A percentile compares a stretch with the other conserved stretches of the same genome.
Evolutionary conservation across 2,797 vertebrate genomes (phyloP).

Genomic region (Ictinia mississippiensis): DNA sequence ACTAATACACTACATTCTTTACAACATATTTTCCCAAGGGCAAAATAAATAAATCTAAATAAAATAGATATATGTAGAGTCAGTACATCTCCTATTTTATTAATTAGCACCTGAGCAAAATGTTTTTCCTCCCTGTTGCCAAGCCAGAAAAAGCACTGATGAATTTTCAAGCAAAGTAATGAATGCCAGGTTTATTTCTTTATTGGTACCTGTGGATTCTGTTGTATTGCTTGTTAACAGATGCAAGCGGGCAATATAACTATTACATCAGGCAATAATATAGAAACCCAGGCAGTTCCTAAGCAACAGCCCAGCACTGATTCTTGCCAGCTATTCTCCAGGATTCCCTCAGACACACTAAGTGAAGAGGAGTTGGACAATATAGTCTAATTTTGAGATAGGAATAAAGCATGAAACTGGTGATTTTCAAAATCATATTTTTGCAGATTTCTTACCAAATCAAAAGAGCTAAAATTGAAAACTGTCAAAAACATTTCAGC

Average conservation of each 20-base stretch:
- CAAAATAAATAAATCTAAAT: constrained; percentile 66
- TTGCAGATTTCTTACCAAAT: constrained; percentile 72
- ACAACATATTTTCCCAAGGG: constrained; percentile 15
- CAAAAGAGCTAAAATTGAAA: constrained; percentile 68
- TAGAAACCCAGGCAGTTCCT: constrained; percentile 62
- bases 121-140: background rate
- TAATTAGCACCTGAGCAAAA: constrained; percentile 64
- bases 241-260: constrained; percentile 72
- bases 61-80: background rate
- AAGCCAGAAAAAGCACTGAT: constrained; percentile 26
- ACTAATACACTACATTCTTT: constrained; percentile 47
- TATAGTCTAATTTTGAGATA: constrained; percentile 66
- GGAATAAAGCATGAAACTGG: constrained; percentile 68
- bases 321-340: constrained; percentile 60
- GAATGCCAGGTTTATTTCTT: constrained; percentile 64
- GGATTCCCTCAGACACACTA: constrained; percentile 67
- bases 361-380: constrained; percentile 71
- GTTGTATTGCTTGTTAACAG: constrained; percentile 72
- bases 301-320: constrained; percentile 67
- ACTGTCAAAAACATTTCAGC: constrained; percentile 72
- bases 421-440: constrained; percentile 72
- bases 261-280: constrained; percentile 72
- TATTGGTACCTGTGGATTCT: constrained; percentile 72
- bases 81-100: constrained; percentile 36
- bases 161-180: constrained; percentile 56